Conservation (phyloP, 2,888 invertebrate species). For the Campopleginae sp. region DNA sequence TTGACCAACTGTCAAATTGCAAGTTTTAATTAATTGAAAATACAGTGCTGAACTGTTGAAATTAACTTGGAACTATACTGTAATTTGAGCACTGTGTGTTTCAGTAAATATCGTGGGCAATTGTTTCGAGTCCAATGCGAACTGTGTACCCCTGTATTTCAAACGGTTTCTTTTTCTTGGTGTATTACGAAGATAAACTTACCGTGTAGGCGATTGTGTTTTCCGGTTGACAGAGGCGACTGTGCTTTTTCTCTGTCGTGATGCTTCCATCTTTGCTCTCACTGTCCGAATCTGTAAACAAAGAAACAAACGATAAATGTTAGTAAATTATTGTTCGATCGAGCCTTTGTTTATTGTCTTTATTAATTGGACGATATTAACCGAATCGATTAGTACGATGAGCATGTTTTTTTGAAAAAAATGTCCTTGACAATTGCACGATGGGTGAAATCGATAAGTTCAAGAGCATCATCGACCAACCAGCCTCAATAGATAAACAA, state of each 20-base stretch:
- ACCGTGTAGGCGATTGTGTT: slow-evolving; percentile 93
- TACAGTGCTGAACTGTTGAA: no score
- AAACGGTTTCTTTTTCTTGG: no score
- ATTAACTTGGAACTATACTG: no score
- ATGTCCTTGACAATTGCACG: slow-evolving; percentile 29
- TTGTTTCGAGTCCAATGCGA: no score
- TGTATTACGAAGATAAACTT: slow-evolving; percentile 79
- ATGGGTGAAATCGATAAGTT: slow-evolving; percentile 63
- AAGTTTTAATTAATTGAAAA: no score
- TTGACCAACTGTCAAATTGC: no score
- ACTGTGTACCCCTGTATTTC: no score
- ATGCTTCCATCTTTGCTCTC: slow-evolving; percentile 85
- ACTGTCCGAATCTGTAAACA: slow-evolving; percentile 87
- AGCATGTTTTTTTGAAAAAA: neutral
- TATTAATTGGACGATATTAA: no score
- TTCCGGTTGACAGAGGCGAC: slow-evolving; percentile 87
- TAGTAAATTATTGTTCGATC: neutral
- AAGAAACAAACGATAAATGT: slow-evolving; percentile 29
- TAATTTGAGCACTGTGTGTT: no score
- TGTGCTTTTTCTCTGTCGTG: slow-evolving; percentile 86
- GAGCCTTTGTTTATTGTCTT: neutral
- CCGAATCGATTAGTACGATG: neutral
- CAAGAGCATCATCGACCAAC: slow-evolving; percentile 59
- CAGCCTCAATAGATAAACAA: slow-evolving; percentile 57
- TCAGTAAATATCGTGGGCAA: no score